A percentile compares a stretch with the other conserved stretches of the same genome.
Evolutionary conservation across 1,140 invertebrate species (phyloP).

Genomic region (Chironomus striatipennis): DNA sequence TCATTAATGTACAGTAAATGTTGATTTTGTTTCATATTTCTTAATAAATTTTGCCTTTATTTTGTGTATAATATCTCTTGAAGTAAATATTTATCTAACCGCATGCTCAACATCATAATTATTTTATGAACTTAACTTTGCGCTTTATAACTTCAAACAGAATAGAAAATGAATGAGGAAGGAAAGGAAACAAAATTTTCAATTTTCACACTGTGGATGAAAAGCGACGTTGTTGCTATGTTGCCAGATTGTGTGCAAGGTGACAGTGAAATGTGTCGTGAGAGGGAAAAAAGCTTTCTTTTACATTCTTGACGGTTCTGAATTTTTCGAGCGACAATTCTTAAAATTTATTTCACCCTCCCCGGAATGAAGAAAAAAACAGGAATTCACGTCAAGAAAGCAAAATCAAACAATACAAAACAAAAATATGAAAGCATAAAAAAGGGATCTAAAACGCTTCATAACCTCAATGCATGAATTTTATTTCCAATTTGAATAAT

Average conservation of each 20-base stretch:
- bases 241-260: neutral
- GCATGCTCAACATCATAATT: constrained; percentile 7
- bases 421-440: no score
- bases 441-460: no score
- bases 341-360: neutral
- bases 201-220: neutral
- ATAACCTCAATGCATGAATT: neutral
- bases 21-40: no score
- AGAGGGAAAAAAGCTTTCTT: no score
- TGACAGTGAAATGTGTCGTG: no score
- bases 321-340: no score
- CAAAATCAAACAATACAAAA: neutral
- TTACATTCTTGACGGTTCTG: neutral
- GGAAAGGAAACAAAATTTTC: neutral
- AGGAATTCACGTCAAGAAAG: neutral
- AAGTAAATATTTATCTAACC: neutral
- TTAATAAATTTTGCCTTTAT: neutral
- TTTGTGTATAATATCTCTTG: neutral
- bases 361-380: neutral
- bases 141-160: neutral
- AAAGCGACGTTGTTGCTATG: neutral
- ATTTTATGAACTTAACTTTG: neutral
- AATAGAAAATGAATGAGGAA: neutral
- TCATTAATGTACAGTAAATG: no score
- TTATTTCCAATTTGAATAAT: constrained; percentile 3